These are phyloP conservation scores for Dendrolimus houi DNA, from an alignment of 2,888 invertebrate species.

Conservation along the genomic window DNA sequence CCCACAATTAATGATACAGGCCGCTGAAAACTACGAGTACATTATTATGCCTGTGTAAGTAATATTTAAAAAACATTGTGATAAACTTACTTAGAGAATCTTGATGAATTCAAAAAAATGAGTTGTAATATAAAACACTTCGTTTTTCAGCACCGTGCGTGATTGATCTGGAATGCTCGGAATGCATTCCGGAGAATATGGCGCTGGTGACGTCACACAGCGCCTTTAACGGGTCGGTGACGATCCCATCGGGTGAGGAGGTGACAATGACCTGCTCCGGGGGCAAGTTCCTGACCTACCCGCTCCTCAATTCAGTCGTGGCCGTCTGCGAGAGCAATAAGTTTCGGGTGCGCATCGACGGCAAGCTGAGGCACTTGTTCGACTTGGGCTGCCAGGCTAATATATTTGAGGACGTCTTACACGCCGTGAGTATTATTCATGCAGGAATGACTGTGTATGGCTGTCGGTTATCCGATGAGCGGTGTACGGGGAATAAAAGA, in stretches of 20 bases:
- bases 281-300: slow-evolving; percentile 48
- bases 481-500: too few species aligned
- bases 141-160: slow-evolving; percentile 34
- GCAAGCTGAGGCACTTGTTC: slow-evolving; percentile 35
- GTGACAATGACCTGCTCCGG: slow-evolving; percentile 46
- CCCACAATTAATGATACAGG: too few species aligned
- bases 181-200: slow-evolving; percentile 65
- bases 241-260: slow-evolving; percentile 35
- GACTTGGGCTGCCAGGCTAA: slow-evolving; percentile 65
- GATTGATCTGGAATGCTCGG: slow-evolving; percentile 55
- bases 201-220: slow-evolving; percentile 55
- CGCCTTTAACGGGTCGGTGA: slow-evolving; percentile 30
- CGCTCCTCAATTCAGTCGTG: slow-evolving; percentile 27
- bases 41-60: too few species aligned
- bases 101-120: too few species aligned
- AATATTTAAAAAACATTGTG: too few species aligned
- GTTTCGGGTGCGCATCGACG: slow-evolving; percentile 36
- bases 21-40: too few species aligned
- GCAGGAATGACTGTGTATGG: too few species aligned
- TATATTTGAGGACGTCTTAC: slow-evolving; percentile 60
- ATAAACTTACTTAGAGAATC: too few species aligned
- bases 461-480: too few species aligned
- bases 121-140: too few species aligned
- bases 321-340: slow-evolving; percentile 46
- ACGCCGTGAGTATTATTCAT: slow-evolving; percentile 29